phyloP scores from a whole-genome alignment of 2,113 vertebrate species.

The Erythrolamprus reginae region DNA sequence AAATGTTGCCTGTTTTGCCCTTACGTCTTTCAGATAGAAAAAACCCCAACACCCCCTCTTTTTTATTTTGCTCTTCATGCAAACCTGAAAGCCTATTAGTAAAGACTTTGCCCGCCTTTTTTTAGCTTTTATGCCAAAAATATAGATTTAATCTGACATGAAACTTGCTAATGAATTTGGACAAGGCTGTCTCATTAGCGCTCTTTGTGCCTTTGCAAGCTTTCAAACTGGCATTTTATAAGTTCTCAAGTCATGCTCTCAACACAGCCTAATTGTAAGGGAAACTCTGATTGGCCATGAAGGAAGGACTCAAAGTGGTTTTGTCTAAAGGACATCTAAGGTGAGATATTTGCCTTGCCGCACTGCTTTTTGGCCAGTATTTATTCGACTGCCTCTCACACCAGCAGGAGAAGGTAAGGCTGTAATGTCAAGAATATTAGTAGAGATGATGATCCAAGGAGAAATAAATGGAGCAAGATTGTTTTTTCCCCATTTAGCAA shows the following conservation, averaged over 20 bases:
- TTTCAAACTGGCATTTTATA: conserved; percentile 34
- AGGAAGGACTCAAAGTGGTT: conserved; percentile 23
- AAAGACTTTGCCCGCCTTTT: conserved; percentile 32
- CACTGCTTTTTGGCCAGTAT: conserved; percentile 14
- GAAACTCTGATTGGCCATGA: conserved; percentile 14
- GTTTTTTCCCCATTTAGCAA: not conserved
- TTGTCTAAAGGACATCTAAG: conserved; percentile 15
- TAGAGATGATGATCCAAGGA: not conserved
- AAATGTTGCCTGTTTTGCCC: not conserved
- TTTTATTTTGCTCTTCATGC: conserved; percentile 29
- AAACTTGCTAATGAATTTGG: conserved; percentile 54
- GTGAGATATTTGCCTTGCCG: conserved; percentile 15
- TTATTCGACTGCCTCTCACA: conserved; percentile 19
- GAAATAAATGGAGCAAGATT: conserved; percentile 6
- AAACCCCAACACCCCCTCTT: not conserved
- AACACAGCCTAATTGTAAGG: conserved; percentile 26
- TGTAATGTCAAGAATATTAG: not conserved
- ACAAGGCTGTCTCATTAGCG: conserved; percentile 43
- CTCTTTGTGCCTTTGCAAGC: conserved; percentile 52
- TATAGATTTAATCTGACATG: conserved; percentile 50
- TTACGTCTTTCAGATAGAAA: not conserved
- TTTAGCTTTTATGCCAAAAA: conserved; percentile 48
- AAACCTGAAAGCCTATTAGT: conserved; percentile 49
- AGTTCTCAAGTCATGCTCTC: conserved; percentile 16
- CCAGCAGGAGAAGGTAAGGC: not conserved